Base-by-base conservation (phyloP, 2,113 vertebrate species). In the Petrocephalus zakoni region DNA sequence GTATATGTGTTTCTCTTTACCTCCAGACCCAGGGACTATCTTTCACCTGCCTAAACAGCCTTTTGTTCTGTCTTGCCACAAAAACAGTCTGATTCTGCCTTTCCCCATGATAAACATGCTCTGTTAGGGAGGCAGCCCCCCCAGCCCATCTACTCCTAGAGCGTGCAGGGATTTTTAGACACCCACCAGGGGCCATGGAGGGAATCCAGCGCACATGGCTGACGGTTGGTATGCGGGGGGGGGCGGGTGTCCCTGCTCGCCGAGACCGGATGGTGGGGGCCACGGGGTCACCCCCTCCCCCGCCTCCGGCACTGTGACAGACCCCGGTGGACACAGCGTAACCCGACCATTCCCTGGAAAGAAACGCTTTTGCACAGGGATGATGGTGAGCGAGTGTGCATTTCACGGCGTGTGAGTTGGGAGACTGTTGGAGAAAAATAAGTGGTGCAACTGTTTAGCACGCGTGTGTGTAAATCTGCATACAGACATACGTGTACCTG, bases 21-120 rank as follows among this genome's bases (percentile, higher is more conserved):
- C 49, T 37, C 15, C 21, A n/a, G n/a, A n/a, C n/a, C n/a, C n/a
- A n/a, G n/a, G n/a, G n/a, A n/a, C 19, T 25, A 6, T 22, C 46
- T n/a, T 68, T 84, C 86, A 56, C 87, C 85, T 87, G 87, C 93
- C 93, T 95, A 93, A 94, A 94, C 93, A 96, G 91, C 94, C 94
- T 93, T 96, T 97, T 96, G 96, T 96, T 94, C 90, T 89, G 42
- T 47, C 42, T 81, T 29, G 15, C 75, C 78, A 82, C 78, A 82
- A 82, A 82, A 46, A 22, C 78, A 94, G 93, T 91, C 95, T 95
- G 94, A 93, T 95, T 90, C 91, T 96, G 96, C 96, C 94, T 94
- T 91, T 91, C 92, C 93, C 96, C 96, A 97, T 96, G 93, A 95
- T 94, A 96, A 96, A 96, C 94, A 95, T 93, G 93, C 93, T 95